Conservation (phyloP, 2,113 vertebrate genomes). For the Solenodon paradoxus region DNA sequence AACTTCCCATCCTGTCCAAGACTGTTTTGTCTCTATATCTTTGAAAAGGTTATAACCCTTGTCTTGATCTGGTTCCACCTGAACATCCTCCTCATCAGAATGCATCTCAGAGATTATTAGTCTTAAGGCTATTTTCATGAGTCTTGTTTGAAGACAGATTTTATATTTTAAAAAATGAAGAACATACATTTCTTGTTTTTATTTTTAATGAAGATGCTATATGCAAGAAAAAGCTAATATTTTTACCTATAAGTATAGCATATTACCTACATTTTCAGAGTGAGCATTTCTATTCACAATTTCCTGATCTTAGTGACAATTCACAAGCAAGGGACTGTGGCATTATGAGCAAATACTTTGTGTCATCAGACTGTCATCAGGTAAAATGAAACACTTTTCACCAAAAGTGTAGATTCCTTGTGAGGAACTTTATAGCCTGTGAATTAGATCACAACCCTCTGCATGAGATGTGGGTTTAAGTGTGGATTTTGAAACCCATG, state of each 20-base stretch:
- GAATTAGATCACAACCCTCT: constrained; percentile 58
- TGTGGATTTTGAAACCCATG: not conserved
- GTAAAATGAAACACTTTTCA: constrained; percentile 70
- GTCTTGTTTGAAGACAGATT: not conserved
- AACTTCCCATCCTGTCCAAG: not conserved
- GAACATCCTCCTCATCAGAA: not conserved
- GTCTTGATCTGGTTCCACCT: not conserved
- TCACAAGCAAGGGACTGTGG: constrained; percentile 3
- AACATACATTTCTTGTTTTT: not conserved
- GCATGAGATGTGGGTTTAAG: constrained; percentile 38
- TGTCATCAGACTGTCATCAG: constrained; percentile 67
- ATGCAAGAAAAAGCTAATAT: not conserved
- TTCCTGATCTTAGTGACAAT: constrained; percentile 31
- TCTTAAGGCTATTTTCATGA: not conserved
- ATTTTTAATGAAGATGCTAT: not conserved
- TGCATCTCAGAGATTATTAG: not conserved
- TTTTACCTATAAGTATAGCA: not conserved
- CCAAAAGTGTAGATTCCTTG: constrained; percentile 1
- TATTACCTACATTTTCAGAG: constrained; percentile 20
- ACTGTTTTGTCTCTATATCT: not conserved
- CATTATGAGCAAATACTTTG: constrained; percentile 59
- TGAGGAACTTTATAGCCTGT: constrained; percentile 2
- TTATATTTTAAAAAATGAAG: not conserved
- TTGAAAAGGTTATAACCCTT: not conserved
- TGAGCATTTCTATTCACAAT: constrained; percentile 42